phyloP scores from a whole-genome alignment of 2,888 invertebrate species.

The Xylota segnis region DNA sequence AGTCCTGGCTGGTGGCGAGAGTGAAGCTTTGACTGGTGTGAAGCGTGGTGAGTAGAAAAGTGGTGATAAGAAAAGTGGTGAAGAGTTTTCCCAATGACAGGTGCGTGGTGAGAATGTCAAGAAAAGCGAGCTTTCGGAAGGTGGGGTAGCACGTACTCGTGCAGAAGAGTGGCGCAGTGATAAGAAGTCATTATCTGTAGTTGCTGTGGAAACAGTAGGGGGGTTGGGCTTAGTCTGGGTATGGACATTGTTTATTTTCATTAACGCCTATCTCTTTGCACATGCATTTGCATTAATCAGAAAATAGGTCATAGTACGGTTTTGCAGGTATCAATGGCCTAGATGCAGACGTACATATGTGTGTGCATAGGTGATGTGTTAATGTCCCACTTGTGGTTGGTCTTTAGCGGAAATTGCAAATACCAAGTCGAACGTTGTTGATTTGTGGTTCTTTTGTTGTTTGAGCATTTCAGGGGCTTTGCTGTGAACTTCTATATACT shows the following conservation, averaged over 20 bases:
- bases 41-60: constrained; percentile 38
- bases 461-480: too few relatives aligned
- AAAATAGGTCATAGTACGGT: constrained; percentile 21
- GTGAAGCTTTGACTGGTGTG: constrained; percentile 22
- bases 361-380: background rate
- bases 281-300: background rate
- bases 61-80: constrained; percentile 59
- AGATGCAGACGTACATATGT: constrained; percentile 5
- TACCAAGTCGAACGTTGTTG: too few relatives aligned
- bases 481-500: too few relatives aligned
- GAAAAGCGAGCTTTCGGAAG: constrained; percentile 24
- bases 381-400: background rate
- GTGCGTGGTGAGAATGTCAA: constrained; percentile 46
- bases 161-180: constrained; percentile 24
- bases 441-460: too few relatives aligned
- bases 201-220: constrained; percentile 5
- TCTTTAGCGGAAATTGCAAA: background rate
- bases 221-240: background rate
- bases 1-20: constrained; percentile 38
- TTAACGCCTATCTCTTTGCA: background rate
- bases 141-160: background rate
- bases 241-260: constrained; percentile 5
- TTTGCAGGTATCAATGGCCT: constrained; percentile 13
- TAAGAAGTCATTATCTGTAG: constrained; percentile 30
- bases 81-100: constrained; percentile 57